Evolutionary conservation across 2,113 vertebrate genomes (phyloP), one percentile per base, ranked within the genome.

Genomic region (Sylvia atricapilla): DNA sequence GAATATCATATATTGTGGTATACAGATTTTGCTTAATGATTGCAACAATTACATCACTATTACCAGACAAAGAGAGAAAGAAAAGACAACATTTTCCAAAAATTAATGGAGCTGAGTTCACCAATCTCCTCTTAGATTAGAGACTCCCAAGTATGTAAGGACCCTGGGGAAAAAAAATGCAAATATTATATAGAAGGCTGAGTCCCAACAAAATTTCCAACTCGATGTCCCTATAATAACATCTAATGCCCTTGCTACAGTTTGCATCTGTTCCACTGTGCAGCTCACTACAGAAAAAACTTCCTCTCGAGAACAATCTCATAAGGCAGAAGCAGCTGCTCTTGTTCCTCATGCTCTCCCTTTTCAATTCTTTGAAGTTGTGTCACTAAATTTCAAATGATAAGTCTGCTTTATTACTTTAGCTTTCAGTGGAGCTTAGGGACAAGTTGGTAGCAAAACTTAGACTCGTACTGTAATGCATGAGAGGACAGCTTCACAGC

Each of bases 291-390:
- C 67, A 96, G 88, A 89, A 92, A 84, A 79, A 80, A 73, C 84
- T 96, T 94, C 77, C 96, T 96, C 96, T 53, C 0, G 96, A 97
- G 95, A 94, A 92, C 83, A 92, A 88, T 92, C 86, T 97, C 96
- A 95, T 95, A 95, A 96, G 94, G 50, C 96, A 93, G 74, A 89
- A 96, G 86, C 97, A 98, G 95, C 97, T 98, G 98, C 89, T 97
- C 44, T 63, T 91, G 95, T 87, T 96, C 87, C 87, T 96, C 79
- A 58, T 82, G 35, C 69, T 96, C 59, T 95, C 89, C 93, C 96
- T 95, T 30, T 91, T 79, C 93, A 85, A 87, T 94, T 96, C 95
- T 97, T 95, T 89, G 89, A 81, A 96, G 92, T 84, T 6, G 0
- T 93, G 90, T 97, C 96, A 92, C 96, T 96, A 94, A 92, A 97